Percentiles rank a stretch among this genome's conserved stretches.
These are phyloP conservation scores for Sebastes diaconus DNA, from an alignment of 2,797 vertebrate genomes.

Conservation along the genomic window DNA sequence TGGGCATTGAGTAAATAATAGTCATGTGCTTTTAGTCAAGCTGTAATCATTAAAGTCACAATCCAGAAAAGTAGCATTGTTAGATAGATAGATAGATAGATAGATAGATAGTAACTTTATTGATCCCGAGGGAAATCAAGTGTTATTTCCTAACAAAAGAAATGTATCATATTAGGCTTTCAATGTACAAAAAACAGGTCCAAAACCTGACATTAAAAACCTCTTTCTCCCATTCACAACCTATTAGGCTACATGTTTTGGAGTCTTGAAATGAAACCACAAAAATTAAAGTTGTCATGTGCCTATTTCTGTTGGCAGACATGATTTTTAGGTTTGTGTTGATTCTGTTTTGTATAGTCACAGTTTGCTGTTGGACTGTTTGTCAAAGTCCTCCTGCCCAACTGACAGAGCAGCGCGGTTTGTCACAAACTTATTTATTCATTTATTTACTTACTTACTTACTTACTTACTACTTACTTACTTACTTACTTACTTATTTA, in stretches of 20 bases:
- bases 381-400: neutral
- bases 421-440: fast-evolving
- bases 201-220: neutral
- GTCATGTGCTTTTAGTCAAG: neutral
- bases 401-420: neutral
- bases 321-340: too few relatives aligned
- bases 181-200: neutral
- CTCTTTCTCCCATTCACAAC: neutral
- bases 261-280: neutral
- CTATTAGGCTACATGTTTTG: too few relatives aligned
- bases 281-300: neutral
- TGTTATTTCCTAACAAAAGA: neutral
- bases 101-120: too few relatives aligned
- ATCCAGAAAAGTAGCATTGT: neutral
- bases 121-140: too few relatives aligned
- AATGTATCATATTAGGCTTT: neutral
- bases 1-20: neutral
- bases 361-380: neutral
- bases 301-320: too few relatives aligned
- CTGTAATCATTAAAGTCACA: neutral
- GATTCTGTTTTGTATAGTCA: neutral
- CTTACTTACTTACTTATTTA: too few relatives aligned
- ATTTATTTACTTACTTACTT: too few relatives aligned
- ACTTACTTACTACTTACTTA: too few relatives aligned
- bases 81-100: neutral